These are phyloP conservation scores for Piaya cayana DNA, from an alignment of 2,113 vertebrate species.

Conservation along the genomic window DNA sequence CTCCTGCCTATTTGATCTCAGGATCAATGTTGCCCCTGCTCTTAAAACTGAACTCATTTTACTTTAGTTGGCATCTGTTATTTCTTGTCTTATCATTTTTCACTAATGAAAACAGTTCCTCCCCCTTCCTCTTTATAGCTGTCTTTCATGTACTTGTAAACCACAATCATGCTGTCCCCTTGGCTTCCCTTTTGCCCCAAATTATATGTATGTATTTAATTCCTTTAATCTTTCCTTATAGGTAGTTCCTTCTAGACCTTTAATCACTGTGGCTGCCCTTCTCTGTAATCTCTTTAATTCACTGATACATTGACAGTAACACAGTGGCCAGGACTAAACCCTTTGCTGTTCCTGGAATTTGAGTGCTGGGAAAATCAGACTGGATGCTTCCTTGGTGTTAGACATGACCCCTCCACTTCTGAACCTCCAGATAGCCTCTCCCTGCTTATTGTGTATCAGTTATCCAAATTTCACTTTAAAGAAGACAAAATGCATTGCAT, in stretches of 20 bases:
- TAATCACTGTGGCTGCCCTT: constrained; percentile 29
- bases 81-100: constrained; percentile 43
- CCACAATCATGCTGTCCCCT: not conserved
- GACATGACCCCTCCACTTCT: not conserved
- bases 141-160: constrained; percentile 37
- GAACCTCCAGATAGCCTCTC: not conserved
- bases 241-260: constrained; percentile 22
- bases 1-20: not conserved
- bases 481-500: not conserved
- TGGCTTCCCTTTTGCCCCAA: not conserved
- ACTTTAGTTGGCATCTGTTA: constrained; percentile 21
- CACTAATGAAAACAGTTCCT: constrained; percentile 18
- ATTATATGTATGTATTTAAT: constrained; percentile 28
- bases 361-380: constrained; percentile 8
- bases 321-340: not conserved
- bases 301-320: not conserved
- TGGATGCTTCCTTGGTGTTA: not conserved
- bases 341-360: not conserved
- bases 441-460: not conserved
- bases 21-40: not conserved
- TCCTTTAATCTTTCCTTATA: constrained; percentile 52
- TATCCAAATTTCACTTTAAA: not conserved
- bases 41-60: not conserved
- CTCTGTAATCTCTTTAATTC: not conserved
- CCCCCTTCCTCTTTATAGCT: constrained; percentile 6